Evolutionary conservation across 1,140 invertebrate genomes (phyloP).

Genomic region (Drosophila athabasca): DNA sequence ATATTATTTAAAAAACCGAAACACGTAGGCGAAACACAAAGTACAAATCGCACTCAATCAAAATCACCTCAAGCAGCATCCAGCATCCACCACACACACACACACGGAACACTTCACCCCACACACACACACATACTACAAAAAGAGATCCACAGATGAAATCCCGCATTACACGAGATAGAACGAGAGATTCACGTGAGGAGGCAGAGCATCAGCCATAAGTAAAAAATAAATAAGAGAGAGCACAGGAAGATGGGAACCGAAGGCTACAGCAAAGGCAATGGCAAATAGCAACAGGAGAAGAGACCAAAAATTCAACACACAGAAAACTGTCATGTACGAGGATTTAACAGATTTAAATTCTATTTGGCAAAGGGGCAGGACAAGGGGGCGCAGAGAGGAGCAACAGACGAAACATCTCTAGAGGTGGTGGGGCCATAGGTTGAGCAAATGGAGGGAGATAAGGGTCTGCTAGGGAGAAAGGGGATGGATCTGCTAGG

Average conservation of each 20-base stretch:
- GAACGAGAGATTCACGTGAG: not conserved
- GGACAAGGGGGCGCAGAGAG: not conserved
- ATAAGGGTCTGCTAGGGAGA: no score
- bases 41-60: constrained; percentile 80
- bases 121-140: constrained; percentile 7
- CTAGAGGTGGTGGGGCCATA: no score
- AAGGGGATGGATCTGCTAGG: not conserved
- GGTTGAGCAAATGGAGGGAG: no score
- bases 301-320: constrained; percentile 43
- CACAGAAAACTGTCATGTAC: constrained; percentile 74
- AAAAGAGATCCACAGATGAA: constrained; percentile 62
- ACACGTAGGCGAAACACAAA: constrained; percentile 73
- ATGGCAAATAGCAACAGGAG: constrained; percentile 23
- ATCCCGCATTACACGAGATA: constrained; percentile 21
- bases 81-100: constrained; percentile 18
- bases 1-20: constrained; percentile 79
- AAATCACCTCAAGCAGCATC: constrained; percentile 68
- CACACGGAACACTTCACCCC: not conserved
- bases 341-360: constrained; percentile 79
- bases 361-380: constrained; percentile 63
- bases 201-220: constrained; percentile 21
- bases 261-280: constrained; percentile 1
- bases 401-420: not conserved
- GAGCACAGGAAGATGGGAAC: constrained; percentile 8
- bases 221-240: constrained; percentile 64